A percentile compares a stretch with the other conserved stretches of the same genome.
These are phyloP conservation scores for Poeciliopsis infans DNA, from an alignment of 2,797 vertebrate genomes.

Conservation along the genomic window DNA sequence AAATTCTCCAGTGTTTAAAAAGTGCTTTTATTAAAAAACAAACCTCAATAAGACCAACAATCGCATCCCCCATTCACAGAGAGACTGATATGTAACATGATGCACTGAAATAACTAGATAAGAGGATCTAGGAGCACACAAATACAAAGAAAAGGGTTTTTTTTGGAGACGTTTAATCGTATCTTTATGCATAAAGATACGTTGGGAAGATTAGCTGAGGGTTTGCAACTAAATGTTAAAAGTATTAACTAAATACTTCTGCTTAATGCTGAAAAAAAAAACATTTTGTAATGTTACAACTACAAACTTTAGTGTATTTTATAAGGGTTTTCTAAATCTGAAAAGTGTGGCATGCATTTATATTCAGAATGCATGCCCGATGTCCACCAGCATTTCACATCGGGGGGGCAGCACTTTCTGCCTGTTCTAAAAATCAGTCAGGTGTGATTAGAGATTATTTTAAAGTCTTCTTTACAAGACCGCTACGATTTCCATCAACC, in stretches of 20 bases:
- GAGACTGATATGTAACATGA: slow-evolving; percentile 18
- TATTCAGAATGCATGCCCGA: no score
- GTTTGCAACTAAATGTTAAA: background rate
- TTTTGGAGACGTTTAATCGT: background rate
- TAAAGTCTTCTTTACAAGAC: no score
- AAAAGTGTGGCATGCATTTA: background rate
- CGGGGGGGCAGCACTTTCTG: background rate
- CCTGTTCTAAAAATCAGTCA: background rate
- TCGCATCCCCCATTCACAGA: background rate
- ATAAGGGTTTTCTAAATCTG: background rate
- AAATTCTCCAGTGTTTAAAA: slow-evolving; percentile 49
- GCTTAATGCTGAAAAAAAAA: background rate
- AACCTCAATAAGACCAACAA: background rate
- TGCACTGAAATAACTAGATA: background rate
- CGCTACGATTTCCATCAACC: no score
- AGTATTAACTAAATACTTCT: background rate
- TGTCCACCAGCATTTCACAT: background rate
- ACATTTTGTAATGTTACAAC: background rate
- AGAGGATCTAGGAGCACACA: background rate
- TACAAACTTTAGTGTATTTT: background rate
- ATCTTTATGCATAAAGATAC: background rate
- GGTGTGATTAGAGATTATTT: background rate
- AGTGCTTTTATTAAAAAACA: slow-evolving; percentile 34
- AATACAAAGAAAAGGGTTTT: background rate
- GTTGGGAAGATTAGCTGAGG: background rate